Percentiles rank a stretch among this genome's conserved stretches.
Conservation (phyloP, 2,888 invertebrate genomes). For the Chesias legatella region DNA sequence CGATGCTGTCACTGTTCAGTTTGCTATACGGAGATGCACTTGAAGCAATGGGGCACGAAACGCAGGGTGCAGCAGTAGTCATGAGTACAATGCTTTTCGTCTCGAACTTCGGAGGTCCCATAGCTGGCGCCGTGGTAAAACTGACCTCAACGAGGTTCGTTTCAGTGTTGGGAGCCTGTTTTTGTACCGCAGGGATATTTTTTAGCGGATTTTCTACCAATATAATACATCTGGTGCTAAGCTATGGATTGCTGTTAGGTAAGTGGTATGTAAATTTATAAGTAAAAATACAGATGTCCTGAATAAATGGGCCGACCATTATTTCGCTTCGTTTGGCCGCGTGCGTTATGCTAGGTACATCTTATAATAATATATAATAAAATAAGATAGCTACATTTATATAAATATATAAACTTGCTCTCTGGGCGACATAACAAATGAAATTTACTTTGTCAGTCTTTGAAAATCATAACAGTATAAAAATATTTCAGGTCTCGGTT, state of each 20-base stretch:
- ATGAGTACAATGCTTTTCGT: slow-evolving; percentile 84
- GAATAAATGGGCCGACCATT: too few relatives aligned
- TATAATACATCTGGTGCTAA: slow-evolving; percentile 63
- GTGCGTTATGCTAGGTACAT: too few relatives aligned
- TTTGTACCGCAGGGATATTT: slow-evolving; percentile 66
- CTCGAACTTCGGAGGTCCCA: slow-evolving; percentile 83
- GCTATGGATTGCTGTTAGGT: slow-evolving; percentile 73
- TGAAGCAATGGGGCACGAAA: slow-evolving; percentile 82
- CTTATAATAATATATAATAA: too few relatives aligned
- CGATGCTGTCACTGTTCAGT: slow-evolving; percentile 85
- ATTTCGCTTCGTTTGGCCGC: too few relatives aligned
- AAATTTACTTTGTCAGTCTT: too few relatives aligned
- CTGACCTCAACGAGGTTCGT: slow-evolving; percentile 66
- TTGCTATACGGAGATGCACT: slow-evolving; percentile 84
- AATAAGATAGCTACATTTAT: too few relatives aligned
- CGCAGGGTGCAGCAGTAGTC: slow-evolving; percentile 84
- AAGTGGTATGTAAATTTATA: slow-evolving; percentile 36
- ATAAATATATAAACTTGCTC: too few relatives aligned
- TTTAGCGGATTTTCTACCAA: slow-evolving; percentile 68
- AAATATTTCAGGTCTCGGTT: slow-evolving; percentile 79
- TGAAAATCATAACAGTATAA: background rate
- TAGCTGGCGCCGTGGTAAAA: slow-evolving; percentile 84
- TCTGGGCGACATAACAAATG: too few relatives aligned
- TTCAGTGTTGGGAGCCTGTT: slow-evolving; percentile 60
- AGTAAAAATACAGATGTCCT: too few relatives aligned